These are phyloP conservation scores for Ancistrus triradiatus DNA, from an alignment of 2,113 vertebrate species.

Conservation along the genomic window DNA sequence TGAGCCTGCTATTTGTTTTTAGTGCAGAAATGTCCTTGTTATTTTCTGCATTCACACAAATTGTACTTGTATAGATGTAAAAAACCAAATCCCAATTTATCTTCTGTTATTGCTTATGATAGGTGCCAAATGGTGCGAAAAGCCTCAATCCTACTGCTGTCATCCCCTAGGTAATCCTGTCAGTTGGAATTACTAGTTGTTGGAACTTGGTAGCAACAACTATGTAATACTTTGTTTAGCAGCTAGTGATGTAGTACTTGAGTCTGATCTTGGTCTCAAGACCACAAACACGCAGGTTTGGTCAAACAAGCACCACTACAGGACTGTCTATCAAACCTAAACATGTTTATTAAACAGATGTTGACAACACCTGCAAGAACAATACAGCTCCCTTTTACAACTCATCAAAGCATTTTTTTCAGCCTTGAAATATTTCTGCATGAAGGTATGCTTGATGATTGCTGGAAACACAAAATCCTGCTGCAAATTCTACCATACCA, in stretches of 20 bases:
- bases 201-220: conserved; percentile 18
- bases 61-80: conserved; percentile 6
- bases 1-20: conserved; percentile 1
- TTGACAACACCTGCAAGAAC: conserved; percentile 34
- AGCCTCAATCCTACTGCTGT: conserved; percentile 24
- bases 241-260: conserved; percentile 26
- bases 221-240: conserved; percentile 31
- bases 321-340: conserved; percentile 19
- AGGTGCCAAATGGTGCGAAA: conserved; percentile 18
- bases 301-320: conserved; percentile 21
- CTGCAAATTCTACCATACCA: not conserved
- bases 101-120: conserved; percentile 14
- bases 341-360: conserved; percentile 30
- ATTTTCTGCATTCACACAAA: conserved; percentile 4
- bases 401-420: conserved; percentile 10
- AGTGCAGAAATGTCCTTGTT: conserved; percentile 8
- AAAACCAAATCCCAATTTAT: conserved; percentile 33
- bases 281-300: no score
- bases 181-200: conserved; percentile 14
- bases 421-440: not conserved
- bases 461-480: conserved; percentile 2
- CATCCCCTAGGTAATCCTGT: conserved; percentile 36
- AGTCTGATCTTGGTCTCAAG: no score
- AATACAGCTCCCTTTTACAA: conserved; percentile 7
- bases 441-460: conserved; percentile 8